phyloP scores from a whole-genome alignment of 2,113 vertebrate species.

The Centropus bengalensis region DNA sequence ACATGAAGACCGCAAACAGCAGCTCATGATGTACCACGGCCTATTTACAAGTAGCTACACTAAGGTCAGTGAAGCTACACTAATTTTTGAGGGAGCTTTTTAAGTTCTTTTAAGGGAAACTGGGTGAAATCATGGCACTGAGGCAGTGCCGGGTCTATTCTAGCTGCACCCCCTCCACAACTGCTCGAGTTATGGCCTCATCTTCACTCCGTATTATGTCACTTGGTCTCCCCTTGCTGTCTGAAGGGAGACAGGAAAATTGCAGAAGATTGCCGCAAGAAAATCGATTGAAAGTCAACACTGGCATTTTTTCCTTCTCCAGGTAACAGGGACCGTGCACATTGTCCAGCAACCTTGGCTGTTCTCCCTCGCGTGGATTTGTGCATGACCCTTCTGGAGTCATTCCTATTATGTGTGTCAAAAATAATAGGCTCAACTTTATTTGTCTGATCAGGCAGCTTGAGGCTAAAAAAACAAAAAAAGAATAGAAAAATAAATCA shows the following conservation, averaged over 20 bases:
- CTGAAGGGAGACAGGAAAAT: background rate
- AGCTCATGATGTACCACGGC: background rate
- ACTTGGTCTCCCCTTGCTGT: background rate
- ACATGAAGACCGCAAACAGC: background rate
- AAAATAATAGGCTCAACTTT: background rate
- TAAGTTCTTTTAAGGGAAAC: background rate
- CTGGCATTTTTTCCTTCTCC: background rate
- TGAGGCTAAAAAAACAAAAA: background rate
- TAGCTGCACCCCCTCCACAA: background rate
- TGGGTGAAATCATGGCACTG: background rate
- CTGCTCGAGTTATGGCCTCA: background rate
- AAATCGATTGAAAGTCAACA: background rate
- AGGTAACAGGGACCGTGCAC: background rate
- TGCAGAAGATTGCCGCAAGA: background rate
- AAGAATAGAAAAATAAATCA: background rate
- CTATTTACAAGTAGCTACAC: background rate
- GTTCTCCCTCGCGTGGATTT: background rate
- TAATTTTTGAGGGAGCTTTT: background rate
- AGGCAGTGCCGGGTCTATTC: background rate
- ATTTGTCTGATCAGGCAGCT: background rate
- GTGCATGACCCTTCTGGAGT: background rate
- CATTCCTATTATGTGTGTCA: background rate
- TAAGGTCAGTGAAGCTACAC: background rate
- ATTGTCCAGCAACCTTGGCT: background rate
- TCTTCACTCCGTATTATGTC: background rate